Evolutionary conservation across 2,113 vertebrate species (phyloP), one percentile per base, ranked within the genome.

Genomic region (Nyctibius bracteatus): DNA sequence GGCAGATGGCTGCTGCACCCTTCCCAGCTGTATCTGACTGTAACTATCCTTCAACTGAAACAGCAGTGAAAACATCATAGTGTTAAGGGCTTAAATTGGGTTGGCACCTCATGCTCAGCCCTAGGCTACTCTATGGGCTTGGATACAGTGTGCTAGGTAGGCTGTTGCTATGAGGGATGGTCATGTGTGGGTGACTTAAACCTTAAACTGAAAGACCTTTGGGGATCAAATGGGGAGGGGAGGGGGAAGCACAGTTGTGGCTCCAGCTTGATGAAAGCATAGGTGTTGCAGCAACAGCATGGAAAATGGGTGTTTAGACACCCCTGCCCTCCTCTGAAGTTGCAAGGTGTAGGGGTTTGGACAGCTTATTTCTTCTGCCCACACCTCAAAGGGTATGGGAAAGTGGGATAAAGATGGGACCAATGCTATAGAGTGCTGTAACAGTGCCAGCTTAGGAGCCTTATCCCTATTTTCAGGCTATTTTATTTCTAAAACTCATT

Each of bases 331-430:
- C 3, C 10, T 27, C 21, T 65, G 39, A 90, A 75, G 8, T 12
- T 67, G 12, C 4, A 59, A 17, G 4, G 35, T n/a, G n/a, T 37
- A 51, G 7, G 22, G 14, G 18, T 31, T 22, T 35, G 8, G 19
- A 5, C 6, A 55, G 18, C 3, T 88, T 46, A 8, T 14, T 72
- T 62, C 13, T 88, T 35, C 21, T 57, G 21, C 28, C 10, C 1
- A 3, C 2, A 5, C 4, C 1, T 51, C 14, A 55, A 10, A 52
- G 14, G 5, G 8, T 5, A 4, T 18, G 14, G 23, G 22, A 4
- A 51, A 62, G 19, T 28, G 20, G 37, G 16, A 13, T 31, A 58
- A 22, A 4, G 10, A 9, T 51, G 27, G 7, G 30, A 23, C 3
- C 3, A 24, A 23, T 44, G 35, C 18, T 12, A 43, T 31, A 39